Evolutionary conservation across 2,888 invertebrate species (phyloP).

Genomic region (Pollenia labialis): DNA sequence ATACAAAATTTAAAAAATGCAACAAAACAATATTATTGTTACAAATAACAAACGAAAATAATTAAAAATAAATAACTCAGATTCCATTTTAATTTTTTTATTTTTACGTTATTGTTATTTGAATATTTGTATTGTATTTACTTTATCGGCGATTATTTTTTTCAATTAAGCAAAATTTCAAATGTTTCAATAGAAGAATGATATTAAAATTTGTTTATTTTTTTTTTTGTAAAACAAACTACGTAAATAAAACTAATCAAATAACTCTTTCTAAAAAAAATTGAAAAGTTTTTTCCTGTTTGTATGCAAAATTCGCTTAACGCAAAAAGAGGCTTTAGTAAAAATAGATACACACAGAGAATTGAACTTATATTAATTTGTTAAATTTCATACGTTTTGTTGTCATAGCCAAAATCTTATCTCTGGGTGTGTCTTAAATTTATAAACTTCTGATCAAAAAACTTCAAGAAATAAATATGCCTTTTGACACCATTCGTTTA

Average conservation of each 20-base stretch:
- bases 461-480: too few species aligned
- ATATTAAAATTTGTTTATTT: constrained; percentile 3
- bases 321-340: too few species aligned
- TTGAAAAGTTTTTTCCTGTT: background rate
- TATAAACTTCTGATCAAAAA: too few species aligned
- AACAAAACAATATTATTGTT: constrained; percentile 20
- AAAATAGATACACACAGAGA: too few species aligned
- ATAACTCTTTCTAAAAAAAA: background rate
- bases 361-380: too few species aligned
- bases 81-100: constrained; percentile 62
- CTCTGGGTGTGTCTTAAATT: too few species aligned
- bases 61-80: constrained; percentile 41
- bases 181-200: constrained; percentile 21
- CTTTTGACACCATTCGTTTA: too few species aligned
- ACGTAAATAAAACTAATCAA: constrained; percentile 33
- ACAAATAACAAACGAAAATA: constrained; percentile 36
- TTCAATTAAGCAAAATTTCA: constrained; percentile 54
- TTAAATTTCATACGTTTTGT: too few species aligned
- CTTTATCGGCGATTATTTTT: constrained; percentile 41
- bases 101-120: constrained; percentile 45
- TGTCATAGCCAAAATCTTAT: too few species aligned
- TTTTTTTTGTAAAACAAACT: constrained; percentile 15
- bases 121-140: constrained; percentile 40
- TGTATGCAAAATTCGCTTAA: too few species aligned
- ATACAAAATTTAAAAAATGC: background rate